Evolutionary conservation across 2,797 vertebrate species (phyloP).

Genomic region (Hoplostethus mediterraneus): DNA sequence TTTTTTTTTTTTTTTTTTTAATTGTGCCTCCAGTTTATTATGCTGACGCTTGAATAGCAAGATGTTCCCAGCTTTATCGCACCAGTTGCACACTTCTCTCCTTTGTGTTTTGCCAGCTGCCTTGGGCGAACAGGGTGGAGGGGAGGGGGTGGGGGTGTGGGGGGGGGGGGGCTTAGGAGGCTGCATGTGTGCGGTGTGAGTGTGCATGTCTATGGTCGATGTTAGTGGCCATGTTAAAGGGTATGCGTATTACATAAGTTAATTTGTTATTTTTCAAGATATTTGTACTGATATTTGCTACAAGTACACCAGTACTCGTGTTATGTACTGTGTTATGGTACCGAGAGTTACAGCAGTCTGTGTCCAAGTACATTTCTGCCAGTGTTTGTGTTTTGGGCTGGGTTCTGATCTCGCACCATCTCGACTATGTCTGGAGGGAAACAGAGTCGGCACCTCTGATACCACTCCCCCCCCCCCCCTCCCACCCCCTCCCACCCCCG

Average conservation of each 20-base stretch:
- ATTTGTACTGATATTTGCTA: constrained; percentile 1
- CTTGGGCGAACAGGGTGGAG: constrained; percentile 62
- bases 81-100: constrained; percentile 86
- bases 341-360: neutral
- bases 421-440: constrained; percentile 47
- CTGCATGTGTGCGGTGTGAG: constrained; percentile 49
- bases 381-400: constrained; percentile 42
- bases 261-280: constrained; percentile 33
- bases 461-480: constrained; percentile 27
- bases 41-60: constrained; percentile 81
- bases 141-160: constrained; percentile 4
- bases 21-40: constrained; percentile 80
- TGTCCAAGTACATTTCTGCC: constrained; percentile 1
- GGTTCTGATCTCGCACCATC: constrained; percentile 46
- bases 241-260: constrained; percentile 30
- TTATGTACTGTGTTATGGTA: neutral
- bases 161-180: constrained; percentile 18
- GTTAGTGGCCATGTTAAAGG: constrained; percentile 30
- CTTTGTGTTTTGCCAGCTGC: constrained; percentile 87
- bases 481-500: constrained; percentile 17
- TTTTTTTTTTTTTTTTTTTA: constrained; percentile 47
- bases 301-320: neutral
- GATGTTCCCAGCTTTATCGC: constrained; percentile 85
- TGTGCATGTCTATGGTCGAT: constrained; percentile 36
- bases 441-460: constrained; percentile 56